phyloP scores from a whole-genome alignment of 2,113 vertebrate genomes.

The Leucosticte australis region DNA sequence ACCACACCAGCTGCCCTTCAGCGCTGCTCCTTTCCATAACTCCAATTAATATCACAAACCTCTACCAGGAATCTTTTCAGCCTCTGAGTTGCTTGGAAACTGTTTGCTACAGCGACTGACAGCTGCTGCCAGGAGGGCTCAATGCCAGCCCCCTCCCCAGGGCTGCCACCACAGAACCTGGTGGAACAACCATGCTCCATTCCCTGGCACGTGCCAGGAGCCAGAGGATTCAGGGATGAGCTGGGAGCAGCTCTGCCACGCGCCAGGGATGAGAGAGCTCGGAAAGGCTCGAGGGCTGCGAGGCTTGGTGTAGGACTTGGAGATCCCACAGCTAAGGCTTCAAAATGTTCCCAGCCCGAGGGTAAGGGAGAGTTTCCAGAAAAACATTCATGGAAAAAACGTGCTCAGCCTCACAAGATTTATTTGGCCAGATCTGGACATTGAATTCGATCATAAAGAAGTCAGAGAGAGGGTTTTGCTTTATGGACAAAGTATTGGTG shows the following conservation, averaged over 20 bases:
- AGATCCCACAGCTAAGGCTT: background rate
- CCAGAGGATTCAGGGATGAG: background rate
- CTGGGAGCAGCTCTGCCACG: background rate
- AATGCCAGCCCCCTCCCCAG: background rate
- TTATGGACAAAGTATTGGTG: background rate
- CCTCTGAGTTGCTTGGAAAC: constrained; percentile 62
- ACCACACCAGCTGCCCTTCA: background rate
- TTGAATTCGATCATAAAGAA: background rate
- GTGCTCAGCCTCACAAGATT: background rate
- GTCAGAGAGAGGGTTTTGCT: background rate
- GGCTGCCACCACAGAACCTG: background rate
- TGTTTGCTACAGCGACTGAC: constrained; percentile 21
- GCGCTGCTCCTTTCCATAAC: background rate
- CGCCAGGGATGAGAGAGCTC: background rate
- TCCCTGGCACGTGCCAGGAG: background rate
- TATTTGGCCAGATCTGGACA: background rate
- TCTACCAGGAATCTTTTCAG: background rate
- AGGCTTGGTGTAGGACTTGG: background rate
- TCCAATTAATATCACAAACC: background rate
- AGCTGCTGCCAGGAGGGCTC: background rate
- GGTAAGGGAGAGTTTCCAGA: background rate
- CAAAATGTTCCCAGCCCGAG: background rate
- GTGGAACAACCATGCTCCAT: background rate
- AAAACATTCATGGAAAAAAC: background rate
- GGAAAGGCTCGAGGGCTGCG: fast-evolving